Conservation (phyloP, 2,888 invertebrate species). For the Pammene fasciana region DNA sequence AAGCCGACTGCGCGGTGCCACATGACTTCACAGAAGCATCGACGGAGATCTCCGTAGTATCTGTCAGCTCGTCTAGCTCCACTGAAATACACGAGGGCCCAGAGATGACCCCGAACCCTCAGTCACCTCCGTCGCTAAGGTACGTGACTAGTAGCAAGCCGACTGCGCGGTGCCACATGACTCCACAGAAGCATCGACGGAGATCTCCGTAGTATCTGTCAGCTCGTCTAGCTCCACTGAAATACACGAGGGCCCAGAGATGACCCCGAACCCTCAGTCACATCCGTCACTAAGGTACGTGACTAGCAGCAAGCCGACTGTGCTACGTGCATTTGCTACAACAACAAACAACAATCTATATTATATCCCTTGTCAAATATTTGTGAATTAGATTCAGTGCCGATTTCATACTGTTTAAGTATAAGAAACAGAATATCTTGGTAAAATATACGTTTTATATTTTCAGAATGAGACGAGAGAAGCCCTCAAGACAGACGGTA, state of each 20-base stretch:
- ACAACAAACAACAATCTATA: too few species aligned
- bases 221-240: conserved; percentile 63
- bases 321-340: conserved; percentile 20
- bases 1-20: conserved; percentile 45
- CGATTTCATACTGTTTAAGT: too few species aligned
- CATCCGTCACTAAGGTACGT: conserved; percentile 58
- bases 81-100: too few species aligned
- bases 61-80: too few species aligned
- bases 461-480: conserved; percentile 87
- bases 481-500: conserved; percentile 88
- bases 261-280: conserved; percentile 63
- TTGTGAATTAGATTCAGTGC: too few species aligned
- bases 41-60: too few species aligned
- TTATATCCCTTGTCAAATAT: too few species aligned
- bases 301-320: conserved; percentile 42
- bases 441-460: neutral
- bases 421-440: too few species aligned
- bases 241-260: conserved; percentile 73
- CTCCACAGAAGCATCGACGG: conserved; percentile 47
- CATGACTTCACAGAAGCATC: conserved; percentile 60
- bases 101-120: too few species aligned
- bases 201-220: conserved; percentile 61
- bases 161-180: too few species aligned
- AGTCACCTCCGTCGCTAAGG: too few species aligned
- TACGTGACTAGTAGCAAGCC: too few species aligned